phyloP scores from a whole-genome alignment of 2,888 invertebrate species.

The Acrobasis consociella region DNA sequence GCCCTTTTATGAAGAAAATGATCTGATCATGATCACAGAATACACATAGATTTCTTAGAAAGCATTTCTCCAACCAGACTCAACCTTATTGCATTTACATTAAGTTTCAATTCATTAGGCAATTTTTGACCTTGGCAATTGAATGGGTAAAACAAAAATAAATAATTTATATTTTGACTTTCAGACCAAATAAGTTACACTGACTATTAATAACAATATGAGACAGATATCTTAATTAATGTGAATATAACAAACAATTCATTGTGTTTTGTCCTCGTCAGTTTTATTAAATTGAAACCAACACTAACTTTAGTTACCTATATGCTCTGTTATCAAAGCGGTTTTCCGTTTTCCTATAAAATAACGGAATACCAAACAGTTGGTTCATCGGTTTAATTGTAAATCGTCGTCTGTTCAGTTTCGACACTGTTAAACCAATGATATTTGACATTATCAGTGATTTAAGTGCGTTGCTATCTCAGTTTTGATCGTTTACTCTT shows the following conservation, averaged over 20 bases:
- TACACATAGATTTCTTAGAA: too few species aligned
- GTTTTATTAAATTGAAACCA: not conserved
- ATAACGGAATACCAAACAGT: conserved; percentile 18
- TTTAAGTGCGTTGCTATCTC: conserved; percentile 19
- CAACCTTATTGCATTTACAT: too few species aligned
- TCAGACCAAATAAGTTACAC: too few species aligned
- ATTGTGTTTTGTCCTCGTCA: not conserved
- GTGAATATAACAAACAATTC: too few species aligned
- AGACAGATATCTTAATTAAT: not conserved
- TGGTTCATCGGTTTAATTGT: conserved; percentile 7
- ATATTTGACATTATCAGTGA: conserved; percentile 19
- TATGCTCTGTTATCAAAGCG: conserved; percentile 8
- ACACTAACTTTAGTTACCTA: not conserved
- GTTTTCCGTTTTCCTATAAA: conserved; percentile 23
- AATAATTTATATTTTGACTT: too few species aligned
- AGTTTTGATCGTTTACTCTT: conserved; percentile 20
- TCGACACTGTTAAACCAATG: not conserved
- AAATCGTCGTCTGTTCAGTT: conserved; percentile 1
- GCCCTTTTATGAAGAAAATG: too few species aligned
- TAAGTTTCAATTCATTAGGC: too few species aligned
- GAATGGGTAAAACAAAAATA: too few species aligned
- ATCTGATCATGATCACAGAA: too few species aligned
- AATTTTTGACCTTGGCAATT: too few species aligned
- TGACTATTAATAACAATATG: too few species aligned
- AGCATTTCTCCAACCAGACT: too few species aligned